Percentiles rank a stretch among this genome's conserved stretches.
phyloP scores from a whole-genome alignment of 2,113 vertebrate species.

The Varanus salvator region DNA sequence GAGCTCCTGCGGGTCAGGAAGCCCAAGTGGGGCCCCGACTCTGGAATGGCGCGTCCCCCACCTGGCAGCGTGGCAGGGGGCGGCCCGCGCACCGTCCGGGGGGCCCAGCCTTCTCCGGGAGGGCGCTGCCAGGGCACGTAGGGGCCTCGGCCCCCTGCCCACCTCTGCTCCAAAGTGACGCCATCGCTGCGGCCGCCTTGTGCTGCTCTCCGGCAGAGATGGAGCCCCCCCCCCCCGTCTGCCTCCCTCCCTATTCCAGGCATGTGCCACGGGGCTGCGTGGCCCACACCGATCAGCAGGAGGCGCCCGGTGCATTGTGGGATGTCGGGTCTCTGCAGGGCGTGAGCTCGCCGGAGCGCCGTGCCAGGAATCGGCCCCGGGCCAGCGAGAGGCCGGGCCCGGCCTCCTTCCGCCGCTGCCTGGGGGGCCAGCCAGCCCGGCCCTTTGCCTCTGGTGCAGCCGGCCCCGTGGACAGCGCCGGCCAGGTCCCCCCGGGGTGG shows the following conservation, averaged over 20 bases:
- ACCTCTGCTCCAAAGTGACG: slow-evolving; percentile 79
- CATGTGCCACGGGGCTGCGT: slow-evolving; percentile 81
- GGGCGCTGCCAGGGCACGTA: not conserved
- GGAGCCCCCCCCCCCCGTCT: slow-evolving; percentile 23
- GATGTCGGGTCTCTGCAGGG: slow-evolving; percentile 79
- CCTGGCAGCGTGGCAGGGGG: slow-evolving; percentile 56
- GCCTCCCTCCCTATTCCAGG: slow-evolving; percentile 74
- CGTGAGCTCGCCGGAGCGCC: slow-evolving; percentile 73
- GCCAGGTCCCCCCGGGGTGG: too few species aligned
- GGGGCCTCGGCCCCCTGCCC: slow-evolving; percentile 73
- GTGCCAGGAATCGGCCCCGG: slow-evolving; percentile 69
- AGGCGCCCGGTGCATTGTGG: slow-evolving; percentile 78
- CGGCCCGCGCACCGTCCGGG: slow-evolving; percentile 48
- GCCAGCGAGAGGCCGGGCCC: slow-evolving; percentile 53
- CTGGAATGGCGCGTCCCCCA: slow-evolving; percentile 47
- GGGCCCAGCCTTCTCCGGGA: slow-evolving; percentile 48
- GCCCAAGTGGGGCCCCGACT: slow-evolving; percentile 41
- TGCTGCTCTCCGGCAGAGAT: slow-evolving; percentile 60
- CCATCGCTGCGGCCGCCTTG: slow-evolving; percentile 74
- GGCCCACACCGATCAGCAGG: slow-evolving; percentile 87
- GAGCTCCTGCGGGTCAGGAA: not conserved
- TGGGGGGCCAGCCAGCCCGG: slow-evolving; percentile 13
- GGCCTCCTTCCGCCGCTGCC: too few species aligned
- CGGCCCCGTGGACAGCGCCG: too few species aligned
- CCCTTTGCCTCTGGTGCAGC: slow-evolving; percentile 1